These are phyloP conservation scores for Fragum whitleyi DNA, from an alignment of 2,888 invertebrate species.

Conservation along the genomic window DNA sequence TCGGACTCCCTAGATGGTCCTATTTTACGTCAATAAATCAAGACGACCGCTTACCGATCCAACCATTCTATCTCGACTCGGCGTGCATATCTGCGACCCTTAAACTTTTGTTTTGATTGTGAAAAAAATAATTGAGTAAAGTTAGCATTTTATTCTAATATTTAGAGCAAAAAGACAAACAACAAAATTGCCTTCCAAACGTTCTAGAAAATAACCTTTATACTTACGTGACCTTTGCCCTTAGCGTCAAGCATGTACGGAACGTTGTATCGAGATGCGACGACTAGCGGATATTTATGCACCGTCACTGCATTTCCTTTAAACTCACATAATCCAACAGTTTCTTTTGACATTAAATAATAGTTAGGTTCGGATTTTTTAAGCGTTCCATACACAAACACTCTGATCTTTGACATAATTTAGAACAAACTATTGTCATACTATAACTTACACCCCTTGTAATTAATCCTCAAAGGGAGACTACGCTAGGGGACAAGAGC, in stretches of 20 bases:
- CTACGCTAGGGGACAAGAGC: background rate
- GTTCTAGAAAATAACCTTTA: no score
- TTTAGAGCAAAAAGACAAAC: no score
- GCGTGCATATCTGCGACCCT: no score
- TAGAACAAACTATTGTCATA: background rate
- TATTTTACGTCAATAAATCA: no score
- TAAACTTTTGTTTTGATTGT: no score
- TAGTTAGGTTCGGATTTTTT: constrained; percentile 95
- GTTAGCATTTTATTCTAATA: no score
- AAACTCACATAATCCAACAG: constrained; percentile 84
- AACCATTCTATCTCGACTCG: no score
- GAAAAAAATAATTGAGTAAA: no score
- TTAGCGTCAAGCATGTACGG: constrained; percentile 90
- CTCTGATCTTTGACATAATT: background rate
- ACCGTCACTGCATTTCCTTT: constrained; percentile 89
- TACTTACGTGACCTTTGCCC: constrained; percentile 60
- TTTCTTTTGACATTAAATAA: constrained; percentile 88
- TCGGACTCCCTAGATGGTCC: no score
- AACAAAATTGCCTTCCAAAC: no score
- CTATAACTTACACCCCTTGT: background rate
- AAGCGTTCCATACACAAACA: constrained; percentile 97
- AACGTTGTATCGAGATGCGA: constrained; percentile 95
- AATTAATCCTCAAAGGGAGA: background rate
- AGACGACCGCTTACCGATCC: no score
- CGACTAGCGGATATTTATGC: constrained; percentile 92